Percentiles rank a stretch among this genome's conserved stretches.
These are phyloP conservation scores for Scortum barcoo DNA, from an alignment of 2,113 vertebrate genomes.

Conservation along the genomic window DNA sequence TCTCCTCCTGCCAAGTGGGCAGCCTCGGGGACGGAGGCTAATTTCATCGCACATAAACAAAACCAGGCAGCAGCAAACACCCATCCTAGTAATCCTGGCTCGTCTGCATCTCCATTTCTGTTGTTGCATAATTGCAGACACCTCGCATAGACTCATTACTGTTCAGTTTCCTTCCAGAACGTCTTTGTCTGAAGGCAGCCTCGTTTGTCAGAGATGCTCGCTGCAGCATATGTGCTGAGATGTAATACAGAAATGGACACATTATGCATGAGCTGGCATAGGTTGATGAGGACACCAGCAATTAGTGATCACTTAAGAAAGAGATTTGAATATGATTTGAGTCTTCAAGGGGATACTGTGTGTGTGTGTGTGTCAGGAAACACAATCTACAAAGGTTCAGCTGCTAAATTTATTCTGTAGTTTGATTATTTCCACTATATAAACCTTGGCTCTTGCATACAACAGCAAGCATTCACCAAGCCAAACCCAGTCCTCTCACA, in stretches of 20 bases:
- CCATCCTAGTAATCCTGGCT: constrained; percentile 37
- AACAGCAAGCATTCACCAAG: background rate
- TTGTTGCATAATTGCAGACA: constrained; percentile 50
- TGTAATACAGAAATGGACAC: constrained; percentile 6
- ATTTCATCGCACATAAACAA: constrained; percentile 74
- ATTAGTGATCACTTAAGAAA: background rate
- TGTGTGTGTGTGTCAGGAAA: background rate
- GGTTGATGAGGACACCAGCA: background rate
- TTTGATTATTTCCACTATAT: background rate
- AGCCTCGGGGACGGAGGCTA: constrained; percentile 53
- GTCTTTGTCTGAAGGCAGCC: constrained; percentile 26
- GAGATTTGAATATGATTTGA: background rate
- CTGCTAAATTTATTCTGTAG: background rate
- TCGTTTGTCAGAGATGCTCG: constrained; percentile 35
- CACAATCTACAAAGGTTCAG: background rate
- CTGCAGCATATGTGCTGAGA: background rate
- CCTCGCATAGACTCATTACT: constrained; percentile 47
- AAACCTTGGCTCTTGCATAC: background rate
- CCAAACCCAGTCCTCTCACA: background rate
- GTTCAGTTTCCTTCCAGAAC: constrained; percentile 42
- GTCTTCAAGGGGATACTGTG: background rate
- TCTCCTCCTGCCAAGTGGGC: constrained; percentile 45
- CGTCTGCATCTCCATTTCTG: constrained; percentile 39
- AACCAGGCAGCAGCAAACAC: constrained; percentile 55
- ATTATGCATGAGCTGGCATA: background rate